phyloP scores from a whole-genome alignment of 1,140 invertebrate species.

The Bombus pyrosoma region DNA sequence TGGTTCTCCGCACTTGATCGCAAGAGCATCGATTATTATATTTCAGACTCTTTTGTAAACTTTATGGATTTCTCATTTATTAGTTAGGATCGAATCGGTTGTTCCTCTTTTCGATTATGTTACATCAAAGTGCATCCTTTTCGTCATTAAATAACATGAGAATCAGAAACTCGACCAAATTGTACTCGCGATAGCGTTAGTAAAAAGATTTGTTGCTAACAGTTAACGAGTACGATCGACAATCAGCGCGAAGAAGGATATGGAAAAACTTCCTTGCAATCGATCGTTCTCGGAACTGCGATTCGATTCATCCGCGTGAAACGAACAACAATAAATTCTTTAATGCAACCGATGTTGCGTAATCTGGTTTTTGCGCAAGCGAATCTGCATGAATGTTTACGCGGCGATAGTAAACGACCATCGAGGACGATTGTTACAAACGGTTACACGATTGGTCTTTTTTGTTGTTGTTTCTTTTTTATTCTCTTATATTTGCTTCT shows the following conservation, averaged over 20 bases:
- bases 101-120: too few species aligned
- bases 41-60: too few species aligned
- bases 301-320: not conserved
- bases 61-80: too few species aligned
- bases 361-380: slow-evolving; percentile 6
- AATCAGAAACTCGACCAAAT: not conserved
- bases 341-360: not conserved
- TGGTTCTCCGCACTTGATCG: too few species aligned
- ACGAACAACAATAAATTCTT: slow-evolving; percentile 28
- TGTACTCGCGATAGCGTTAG: too few species aligned
- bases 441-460: not conserved
- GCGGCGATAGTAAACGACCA: not conserved
- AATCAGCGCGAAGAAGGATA: too few species aligned
- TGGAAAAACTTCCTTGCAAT: not conserved
- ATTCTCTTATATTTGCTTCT: not conserved
- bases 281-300: not conserved
- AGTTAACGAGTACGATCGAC: not conserved
- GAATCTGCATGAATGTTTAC: slow-evolving; percentile 30
- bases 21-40: too few species aligned
- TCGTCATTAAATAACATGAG: too few species aligned
- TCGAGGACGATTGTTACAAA: slow-evolving; percentile 5
- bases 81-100: too few species aligned
- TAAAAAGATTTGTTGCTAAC: too few species aligned
- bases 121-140: not conserved
- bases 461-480: not conserved